Evolutionary conservation across 2,888 invertebrate species (phyloP), one percentile per base, ranked within the genome.

Genomic region (Volucella bombylans): DNA sequence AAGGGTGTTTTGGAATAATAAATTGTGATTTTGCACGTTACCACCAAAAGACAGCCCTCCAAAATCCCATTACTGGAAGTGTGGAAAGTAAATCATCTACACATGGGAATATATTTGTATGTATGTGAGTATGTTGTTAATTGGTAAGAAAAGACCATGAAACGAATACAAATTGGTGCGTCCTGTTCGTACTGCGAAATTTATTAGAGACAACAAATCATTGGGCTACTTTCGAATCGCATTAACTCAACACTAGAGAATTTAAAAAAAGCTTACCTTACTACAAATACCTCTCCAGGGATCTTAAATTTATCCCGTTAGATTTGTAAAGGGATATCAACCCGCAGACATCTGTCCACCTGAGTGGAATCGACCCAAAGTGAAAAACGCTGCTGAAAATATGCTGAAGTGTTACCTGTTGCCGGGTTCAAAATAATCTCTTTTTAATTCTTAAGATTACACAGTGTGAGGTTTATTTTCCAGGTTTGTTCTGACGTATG

Each of bases 1-100:
- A 18, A 38, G 39, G 15, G 38, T 41, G 38, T 45, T 9, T 45
- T 31, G 31, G 31, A 31, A 41, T 62, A 67, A 79, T 80, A 80
- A 80, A 80, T 73, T 54, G 31, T 9, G 18, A 54, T 54, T 55
- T 80, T 49, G 61, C 62, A 38, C 59, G 49, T 61, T 73, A 47
- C 49, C 54, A 45, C 54, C 54, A 65, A 67, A 23, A 23, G 23
- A 23, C 2, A 23, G 23, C 23, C 12, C 15, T 8, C 23, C n/a
- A 47, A 61, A 45, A 47, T 45, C 4, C 54, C 31, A 47, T 64
- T 62, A 65, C 43, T n/a, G 14, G 6, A 50, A 64, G 23, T 12
- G 12, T 10, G 41, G 14, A 10, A 3, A 52, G 43, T 61, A 67
- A 73, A 73, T 73, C 79, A 73, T 80, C 38, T 23, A 54, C 54